These are phyloP conservation scores for Mungos mungo DNA, from an alignment of 2,113 vertebrate species.

Conservation along the genomic window DNA sequence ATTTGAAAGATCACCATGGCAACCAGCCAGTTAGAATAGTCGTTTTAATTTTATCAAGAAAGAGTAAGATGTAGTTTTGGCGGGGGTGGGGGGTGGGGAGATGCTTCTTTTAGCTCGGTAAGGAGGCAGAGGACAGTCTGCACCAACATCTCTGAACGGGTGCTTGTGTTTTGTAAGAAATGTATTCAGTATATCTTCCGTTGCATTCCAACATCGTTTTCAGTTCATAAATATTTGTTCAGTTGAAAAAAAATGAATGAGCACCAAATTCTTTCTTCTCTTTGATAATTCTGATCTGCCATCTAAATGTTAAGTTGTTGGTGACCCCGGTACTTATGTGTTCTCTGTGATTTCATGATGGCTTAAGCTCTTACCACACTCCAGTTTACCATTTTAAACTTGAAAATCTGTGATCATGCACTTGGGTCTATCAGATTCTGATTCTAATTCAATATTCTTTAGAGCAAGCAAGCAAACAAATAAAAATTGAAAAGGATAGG, in stretches of 20 bases:
- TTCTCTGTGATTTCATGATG: neutral
- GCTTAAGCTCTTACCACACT: neutral
- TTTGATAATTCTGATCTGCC: neutral
- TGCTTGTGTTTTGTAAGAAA: neutral
- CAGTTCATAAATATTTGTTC: neutral
- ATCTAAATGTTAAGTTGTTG: neutral
- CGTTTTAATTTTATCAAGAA: neutral
- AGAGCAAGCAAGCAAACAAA: neutral
- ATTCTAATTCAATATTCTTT: constrained; percentile 3
- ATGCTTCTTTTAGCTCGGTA: neutral
- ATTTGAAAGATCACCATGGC: neutral
- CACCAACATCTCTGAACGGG: neutral
- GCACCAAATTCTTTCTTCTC: neutral
- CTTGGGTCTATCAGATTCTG: neutral
- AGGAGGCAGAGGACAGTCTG: neutral
- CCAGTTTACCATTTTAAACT: neutral
- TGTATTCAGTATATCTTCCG: neutral
- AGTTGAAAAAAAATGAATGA: neutral
- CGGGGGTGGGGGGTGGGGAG: no score
- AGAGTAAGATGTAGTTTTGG: neutral
- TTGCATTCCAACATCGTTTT: neutral
- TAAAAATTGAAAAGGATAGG: neutral
- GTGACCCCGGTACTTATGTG: accelerated
- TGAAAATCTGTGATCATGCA: neutral
- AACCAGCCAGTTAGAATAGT: neutral